A percentile compares a stretch with the other conserved stretches of the same genome.
phyloP scores from a whole-genome alignment of 2,888 invertebrate genomes.

The Dione vanillae region DNA sequence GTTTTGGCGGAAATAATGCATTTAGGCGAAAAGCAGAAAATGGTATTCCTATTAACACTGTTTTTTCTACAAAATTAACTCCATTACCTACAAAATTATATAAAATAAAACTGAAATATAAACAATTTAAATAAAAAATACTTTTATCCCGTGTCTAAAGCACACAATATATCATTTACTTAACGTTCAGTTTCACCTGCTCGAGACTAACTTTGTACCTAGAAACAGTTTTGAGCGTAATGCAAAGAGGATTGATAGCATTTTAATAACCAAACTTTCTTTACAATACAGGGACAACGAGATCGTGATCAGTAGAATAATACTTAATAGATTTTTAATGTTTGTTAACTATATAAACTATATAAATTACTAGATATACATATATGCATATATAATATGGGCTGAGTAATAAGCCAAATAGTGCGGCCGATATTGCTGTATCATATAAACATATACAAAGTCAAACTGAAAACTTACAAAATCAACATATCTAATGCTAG shows the following conservation, averaged over 20 bases:
- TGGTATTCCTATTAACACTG: too few species aligned
- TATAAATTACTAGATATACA: too few species aligned
- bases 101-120: not conserved
- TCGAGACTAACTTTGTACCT: slow-evolving; percentile 33
- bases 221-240: slow-evolving; percentile 19
- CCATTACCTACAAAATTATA: too few species aligned
- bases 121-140: not conserved
- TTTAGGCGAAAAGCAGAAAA: too few species aligned
- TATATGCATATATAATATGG: too few species aligned
- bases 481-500: too few species aligned
- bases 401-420: too few species aligned
- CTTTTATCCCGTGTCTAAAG: not conserved
- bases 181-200: slow-evolving; percentile 29
- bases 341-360: not conserved
- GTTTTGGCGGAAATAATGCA: too few species aligned
- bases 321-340: slow-evolving; percentile 19
- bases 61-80: too few species aligned
- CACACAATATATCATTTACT: slow-evolving; percentile 29
- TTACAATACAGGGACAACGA: not conserved
- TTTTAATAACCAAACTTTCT: slow-evolving; percentile 29
- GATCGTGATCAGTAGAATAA: not conserved
- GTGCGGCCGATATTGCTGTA: too few species aligned
- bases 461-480: too few species aligned
- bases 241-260: slow-evolving; percentile 31
- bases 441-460: too few species aligned